Evolutionary conservation across 1,140 invertebrate genomes (phyloP).

Genomic region (Lepidurus apus): DNA sequence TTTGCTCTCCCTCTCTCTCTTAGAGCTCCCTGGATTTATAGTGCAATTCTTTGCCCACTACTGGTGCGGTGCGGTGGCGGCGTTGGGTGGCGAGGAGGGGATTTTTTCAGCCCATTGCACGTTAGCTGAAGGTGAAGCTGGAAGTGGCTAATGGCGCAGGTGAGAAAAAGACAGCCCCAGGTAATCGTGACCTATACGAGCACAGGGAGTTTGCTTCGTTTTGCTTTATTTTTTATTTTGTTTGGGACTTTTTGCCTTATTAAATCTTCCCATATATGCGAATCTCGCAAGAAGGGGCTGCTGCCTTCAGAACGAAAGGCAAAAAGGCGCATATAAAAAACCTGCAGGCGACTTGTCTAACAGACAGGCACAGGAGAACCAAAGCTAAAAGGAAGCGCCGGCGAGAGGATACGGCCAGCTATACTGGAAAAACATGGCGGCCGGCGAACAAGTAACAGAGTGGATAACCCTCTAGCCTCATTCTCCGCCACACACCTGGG

Average conservation of each 20-base stretch:
- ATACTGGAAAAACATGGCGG: background rate
- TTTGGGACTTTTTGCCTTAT: background rate
- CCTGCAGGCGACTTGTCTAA: background rate
- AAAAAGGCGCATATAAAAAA: background rate
- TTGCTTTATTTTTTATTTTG: background rate
- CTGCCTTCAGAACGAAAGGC: background rate
- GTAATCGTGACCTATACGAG: slow-evolving; percentile 15
- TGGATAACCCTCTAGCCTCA: background rate
- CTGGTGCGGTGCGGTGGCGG: too few species aligned
- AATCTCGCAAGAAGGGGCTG: background rate
- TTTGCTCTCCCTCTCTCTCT: background rate
- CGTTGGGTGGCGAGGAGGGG: too few species aligned
- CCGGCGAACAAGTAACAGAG: background rate
- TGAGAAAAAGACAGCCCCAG: background rate
- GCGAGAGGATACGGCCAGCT: background rate
- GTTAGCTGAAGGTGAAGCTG: background rate
- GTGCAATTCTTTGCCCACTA: too few species aligned
- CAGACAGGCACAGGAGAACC: slow-evolving; percentile 5
- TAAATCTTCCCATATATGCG: slow-evolving; percentile 2
- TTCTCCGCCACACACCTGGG: slow-evolving; percentile 17
- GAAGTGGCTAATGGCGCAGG: background rate
- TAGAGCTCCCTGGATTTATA: too few species aligned
- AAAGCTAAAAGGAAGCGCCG: background rate
- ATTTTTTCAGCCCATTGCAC: too few species aligned
- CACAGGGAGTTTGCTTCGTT: background rate